Evolutionary conservation across 2,888 invertebrate genomes (phyloP), one percentile per base, ranked within the genome.

Genomic region (Eledona agricola): DNA sequence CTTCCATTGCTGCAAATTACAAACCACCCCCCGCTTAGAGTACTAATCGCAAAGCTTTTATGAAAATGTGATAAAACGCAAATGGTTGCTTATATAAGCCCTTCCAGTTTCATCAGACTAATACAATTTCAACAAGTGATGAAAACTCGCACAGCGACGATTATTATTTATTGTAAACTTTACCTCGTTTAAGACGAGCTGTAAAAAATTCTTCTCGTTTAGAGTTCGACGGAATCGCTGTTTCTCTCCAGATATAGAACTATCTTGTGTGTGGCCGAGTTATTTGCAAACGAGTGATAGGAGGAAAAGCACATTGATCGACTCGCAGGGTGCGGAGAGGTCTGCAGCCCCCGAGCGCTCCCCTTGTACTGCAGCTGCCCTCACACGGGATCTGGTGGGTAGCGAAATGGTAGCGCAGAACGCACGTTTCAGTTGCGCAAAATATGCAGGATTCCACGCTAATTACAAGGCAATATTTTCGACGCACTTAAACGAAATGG

Each of bases 1-100:
- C 89, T 88, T 89, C 89, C 89, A 89, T 89, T 82, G 87, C 88
- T 89, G 80, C 52, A 83, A 69, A 57, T 34, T 35, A 38, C 50
- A 38, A 9, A 22, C 9, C n/a, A 29, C 6, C 5, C 2, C 13
- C 4, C 13, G 29, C 11, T 29, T 29, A 26, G 2, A 26, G 2
- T 11, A 2, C 26, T 26, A n/a, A n/a, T n/a, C n/a, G n/a, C n/a
- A n/a, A n/a, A n/a, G n/a, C n/a, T n/a, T n/a, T n/a, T n/a, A n/a
- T n/a, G n/a, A n/a, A n/a, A n/a, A n/a, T n/a, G n/a, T n/a, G n/a
- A n/a, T n/a, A n/a, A n/a, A n/a, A n/a, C n/a, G n/a, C n/a, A n/a
- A n/a, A n/a, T n/a, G n/a, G n/a, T n/a, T n/a, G n/a, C n/a, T n/a
- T n/a, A n/a, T n/a, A n/a, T n/a, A n/a, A n/a, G n/a, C n/a, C n/a